Evolutionary conservation across 2,888 invertebrate species (phyloP).

Genomic region (Melieria omissa): DNA sequence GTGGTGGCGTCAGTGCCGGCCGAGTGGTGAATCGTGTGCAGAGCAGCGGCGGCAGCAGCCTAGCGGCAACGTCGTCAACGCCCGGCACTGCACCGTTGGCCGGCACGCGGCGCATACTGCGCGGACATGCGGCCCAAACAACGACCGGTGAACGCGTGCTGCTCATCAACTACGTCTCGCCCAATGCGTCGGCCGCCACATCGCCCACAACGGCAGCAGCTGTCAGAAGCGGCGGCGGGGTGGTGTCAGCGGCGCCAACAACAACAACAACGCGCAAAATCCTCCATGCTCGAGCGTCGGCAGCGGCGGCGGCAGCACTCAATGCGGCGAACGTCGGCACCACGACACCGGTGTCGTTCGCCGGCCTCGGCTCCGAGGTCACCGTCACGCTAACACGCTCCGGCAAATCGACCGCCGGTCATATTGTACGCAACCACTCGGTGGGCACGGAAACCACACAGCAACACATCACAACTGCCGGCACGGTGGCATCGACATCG

Average conservation of each 20-base stretch:
- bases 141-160: slow-evolving; percentile 60
- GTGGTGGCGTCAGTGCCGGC: slow-evolving; percentile 26
- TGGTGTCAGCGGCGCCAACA: slow-evolving; percentile 14
- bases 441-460: slow-evolving; percentile 38
- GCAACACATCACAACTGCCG: slow-evolving; percentile 43
- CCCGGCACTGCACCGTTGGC: slow-evolving; percentile 43
- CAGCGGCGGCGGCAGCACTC: slow-evolving; percentile 27
- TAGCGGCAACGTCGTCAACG: slow-evolving; percentile 42
- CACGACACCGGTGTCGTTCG: slow-evolving; percentile 57
- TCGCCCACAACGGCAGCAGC: slow-evolving; percentile 41
- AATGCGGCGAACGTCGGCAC: slow-evolving; percentile 41
- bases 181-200: slow-evolving; percentile 46
- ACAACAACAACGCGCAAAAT: slow-evolving; percentile 45
- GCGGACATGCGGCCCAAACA: slow-evolving; percentile 61
- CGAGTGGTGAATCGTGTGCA: slow-evolving; percentile 29
- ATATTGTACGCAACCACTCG: slow-evolving; percentile 60
- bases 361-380: slow-evolving; percentile 62
- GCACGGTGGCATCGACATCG: slow-evolving; percentile 53
- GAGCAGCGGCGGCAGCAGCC: slow-evolving; percentile 43
- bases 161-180: slow-evolving; percentile 61
- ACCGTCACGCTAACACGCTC: slow-evolving; percentile 60
- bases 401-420: slow-evolving; percentile 59
- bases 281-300: slow-evolving; percentile 45
- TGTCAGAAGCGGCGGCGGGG: slow-evolving; percentile 39
- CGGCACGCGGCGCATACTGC: slow-evolving; percentile 54